A percentile compares a stretch with the other conserved stretches of the same genome.
phyloP scores from a whole-genome alignment of 1,140 invertebrate genomes.

The Lepidotrigona ventralis region DNA sequence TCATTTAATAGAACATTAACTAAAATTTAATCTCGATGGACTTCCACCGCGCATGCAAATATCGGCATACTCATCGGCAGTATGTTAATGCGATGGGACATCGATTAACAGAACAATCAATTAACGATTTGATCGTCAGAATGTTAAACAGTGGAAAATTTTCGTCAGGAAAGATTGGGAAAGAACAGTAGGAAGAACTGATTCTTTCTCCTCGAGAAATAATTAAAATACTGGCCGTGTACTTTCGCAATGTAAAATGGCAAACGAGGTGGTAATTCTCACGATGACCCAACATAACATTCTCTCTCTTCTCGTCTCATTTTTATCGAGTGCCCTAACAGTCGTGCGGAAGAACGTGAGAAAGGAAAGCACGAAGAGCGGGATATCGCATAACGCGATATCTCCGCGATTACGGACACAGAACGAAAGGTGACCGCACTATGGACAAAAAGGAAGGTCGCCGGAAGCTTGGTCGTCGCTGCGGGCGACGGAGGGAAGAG shows the following conservation, averaged over 20 bases:
- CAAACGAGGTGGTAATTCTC: neutral
- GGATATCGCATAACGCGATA: neutral
- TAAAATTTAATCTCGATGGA: neutral
- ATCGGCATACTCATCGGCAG: neutral
- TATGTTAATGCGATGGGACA: neutral
- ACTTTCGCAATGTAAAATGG: neutral
- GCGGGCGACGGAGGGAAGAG: neutral
- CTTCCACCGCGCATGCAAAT: neutral
- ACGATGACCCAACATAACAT: neutral
- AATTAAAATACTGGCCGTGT: neutral
- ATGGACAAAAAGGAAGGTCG: constrained; percentile 37
- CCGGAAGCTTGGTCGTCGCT: constrained; percentile 21
- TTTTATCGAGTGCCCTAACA: neutral
- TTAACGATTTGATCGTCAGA: neutral
- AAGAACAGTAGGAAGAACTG: no score
- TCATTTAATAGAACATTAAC: neutral
- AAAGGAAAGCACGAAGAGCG: neutral
- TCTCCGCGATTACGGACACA: neutral
- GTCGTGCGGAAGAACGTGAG: neutral
- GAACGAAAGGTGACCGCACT: constrained; percentile 16
- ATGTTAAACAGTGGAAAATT: neutral
- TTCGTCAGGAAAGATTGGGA: no score
- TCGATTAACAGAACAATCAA: neutral
- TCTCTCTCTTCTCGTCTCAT: neutral
- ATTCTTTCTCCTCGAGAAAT: no score